phyloP scores from a whole-genome alignment of 1,140 invertebrate genomes.

The Drosophila albomicans region DNA sequence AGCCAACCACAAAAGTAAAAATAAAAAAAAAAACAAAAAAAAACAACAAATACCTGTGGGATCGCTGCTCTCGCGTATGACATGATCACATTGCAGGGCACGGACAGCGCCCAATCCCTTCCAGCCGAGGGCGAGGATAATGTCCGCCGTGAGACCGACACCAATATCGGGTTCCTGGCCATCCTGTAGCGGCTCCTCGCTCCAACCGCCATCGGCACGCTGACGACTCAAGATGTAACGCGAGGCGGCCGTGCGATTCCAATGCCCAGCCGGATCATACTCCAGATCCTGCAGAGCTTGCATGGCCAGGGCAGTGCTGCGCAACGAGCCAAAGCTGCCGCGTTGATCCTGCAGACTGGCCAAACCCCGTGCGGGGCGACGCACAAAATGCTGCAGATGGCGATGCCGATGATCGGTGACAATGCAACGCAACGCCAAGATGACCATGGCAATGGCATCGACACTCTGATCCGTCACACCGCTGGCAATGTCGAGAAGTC shows the following conservation, averaged over 20 bases:
- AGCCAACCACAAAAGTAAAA: neutral
- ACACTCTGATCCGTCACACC: constrained; percentile 91
- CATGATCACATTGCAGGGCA: constrained; percentile 88
- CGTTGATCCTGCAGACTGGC: constrained; percentile 91
- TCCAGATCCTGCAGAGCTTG: constrained; percentile 91
- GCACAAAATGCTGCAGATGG: constrained; percentile 91
- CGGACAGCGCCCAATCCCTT: constrained; percentile 89
- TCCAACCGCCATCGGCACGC: constrained; percentile 91
- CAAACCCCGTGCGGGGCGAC: constrained; percentile 90
- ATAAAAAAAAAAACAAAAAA: too few relatives aligned
- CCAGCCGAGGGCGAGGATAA: constrained; percentile 89
- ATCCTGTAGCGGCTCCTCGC: constrained; percentile 86
- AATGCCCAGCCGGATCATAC: constrained; percentile 87
- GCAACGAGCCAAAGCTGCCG: constrained; percentile 93
- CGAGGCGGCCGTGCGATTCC: constrained; percentile 91
- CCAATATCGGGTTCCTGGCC: constrained; percentile 84
- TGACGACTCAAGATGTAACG: constrained; percentile 90
- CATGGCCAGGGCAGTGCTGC: constrained; percentile 92
- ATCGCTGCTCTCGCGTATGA: constrained; percentile 84
- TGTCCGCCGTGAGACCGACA: constrained; percentile 90
- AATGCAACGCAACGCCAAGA: constrained; percentile 92
- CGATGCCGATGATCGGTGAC: constrained; percentile 93
- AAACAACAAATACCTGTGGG: constrained; percentile 60
- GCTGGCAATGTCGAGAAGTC: constrained; percentile 91
- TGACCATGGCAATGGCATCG: constrained; percentile 94